A percentile compares a stretch with the other conserved stretches of the same genome.
phyloP scores from a whole-genome alignment of 2,888 invertebrate species.

The Trisateles emortualis region DNA sequence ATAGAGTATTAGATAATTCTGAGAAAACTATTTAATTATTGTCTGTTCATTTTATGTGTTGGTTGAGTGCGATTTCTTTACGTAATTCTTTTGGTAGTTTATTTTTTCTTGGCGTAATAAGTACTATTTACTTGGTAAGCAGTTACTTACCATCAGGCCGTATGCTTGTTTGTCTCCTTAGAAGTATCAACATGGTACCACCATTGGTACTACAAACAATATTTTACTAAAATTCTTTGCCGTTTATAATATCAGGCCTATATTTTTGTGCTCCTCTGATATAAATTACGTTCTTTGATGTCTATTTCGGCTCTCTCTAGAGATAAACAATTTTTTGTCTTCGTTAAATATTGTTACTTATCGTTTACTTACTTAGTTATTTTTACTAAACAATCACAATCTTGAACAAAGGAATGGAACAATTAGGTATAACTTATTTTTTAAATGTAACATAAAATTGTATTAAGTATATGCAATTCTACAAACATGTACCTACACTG shows the following conservation, averaged over 20 bases:
- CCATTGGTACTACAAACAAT: too few relatives aligned
- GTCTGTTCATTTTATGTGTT: slow-evolving; percentile 9
- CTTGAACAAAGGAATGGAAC: background rate
- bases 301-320: background rate
- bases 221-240: too few relatives aligned
- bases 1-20: slow-evolving; percentile 7
- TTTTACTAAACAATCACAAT: background rate
- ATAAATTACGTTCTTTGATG: background rate
- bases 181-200: too few relatives aligned
- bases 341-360: background rate
- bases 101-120: background rate
- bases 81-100: background rate
- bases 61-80: background rate
- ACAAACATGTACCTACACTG: too few relatives aligned
- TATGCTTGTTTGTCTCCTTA: too few relatives aligned
- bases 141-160: too few relatives aligned
- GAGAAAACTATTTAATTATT: slow-evolving; percentile 19
- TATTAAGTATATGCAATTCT: too few relatives aligned
- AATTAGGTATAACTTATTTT: too few relatives aligned
- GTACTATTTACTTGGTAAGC: background rate
- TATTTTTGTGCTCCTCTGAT: background rate
- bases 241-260: too few relatives aligned
- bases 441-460: too few relatives aligned
- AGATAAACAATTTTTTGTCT: background rate
- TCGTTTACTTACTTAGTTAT: background rate